phyloP scores from a whole-genome alignment of 2,113 vertebrate genomes.

The Colossoma macropomum region DNA sequence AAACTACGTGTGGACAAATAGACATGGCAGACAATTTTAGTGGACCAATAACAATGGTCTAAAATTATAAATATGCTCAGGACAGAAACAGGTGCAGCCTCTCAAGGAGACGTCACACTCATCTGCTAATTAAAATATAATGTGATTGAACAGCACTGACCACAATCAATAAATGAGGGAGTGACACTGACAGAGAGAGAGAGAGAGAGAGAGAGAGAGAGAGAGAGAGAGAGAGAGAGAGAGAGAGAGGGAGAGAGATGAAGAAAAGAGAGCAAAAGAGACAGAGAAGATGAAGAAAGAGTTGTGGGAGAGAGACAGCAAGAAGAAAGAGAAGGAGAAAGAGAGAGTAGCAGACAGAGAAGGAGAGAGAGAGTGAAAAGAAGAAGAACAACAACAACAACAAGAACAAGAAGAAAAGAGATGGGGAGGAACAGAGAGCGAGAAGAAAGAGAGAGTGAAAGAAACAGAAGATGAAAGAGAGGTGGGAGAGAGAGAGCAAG shows the following conservation, averaged over 20 bases:
- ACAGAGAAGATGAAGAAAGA: conserved; percentile 41
- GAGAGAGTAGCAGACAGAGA: no score
- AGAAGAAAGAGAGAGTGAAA: background rate
- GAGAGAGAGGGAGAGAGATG: conserved; percentile 60
- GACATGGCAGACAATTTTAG: no score
- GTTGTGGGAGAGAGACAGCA: background rate
- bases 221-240: background rate
- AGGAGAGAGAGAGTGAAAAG: conserved; percentile 23
- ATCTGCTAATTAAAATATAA: conserved; percentile 83
- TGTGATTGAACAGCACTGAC: conserved; percentile 82
- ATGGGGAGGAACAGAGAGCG: background rate
- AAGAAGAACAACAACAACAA: background rate
- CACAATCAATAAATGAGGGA: conserved; percentile 77
- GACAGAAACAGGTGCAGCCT: background rate
- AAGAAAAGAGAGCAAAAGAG: background rate
- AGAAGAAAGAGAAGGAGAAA: no score
- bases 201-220: conserved; percentile 49
- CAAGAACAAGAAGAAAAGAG: background rate
- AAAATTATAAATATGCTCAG: background rate
- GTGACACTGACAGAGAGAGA: conserved; percentile 71
- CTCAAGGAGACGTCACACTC: background rate
- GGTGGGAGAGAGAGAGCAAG: background rate
- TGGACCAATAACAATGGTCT: no score
- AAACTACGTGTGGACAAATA: no score
- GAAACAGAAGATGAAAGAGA: no score